phyloP scores from a whole-genome alignment of 2,888 invertebrate species.

The Chrysopilus asiliformis region DNA sequence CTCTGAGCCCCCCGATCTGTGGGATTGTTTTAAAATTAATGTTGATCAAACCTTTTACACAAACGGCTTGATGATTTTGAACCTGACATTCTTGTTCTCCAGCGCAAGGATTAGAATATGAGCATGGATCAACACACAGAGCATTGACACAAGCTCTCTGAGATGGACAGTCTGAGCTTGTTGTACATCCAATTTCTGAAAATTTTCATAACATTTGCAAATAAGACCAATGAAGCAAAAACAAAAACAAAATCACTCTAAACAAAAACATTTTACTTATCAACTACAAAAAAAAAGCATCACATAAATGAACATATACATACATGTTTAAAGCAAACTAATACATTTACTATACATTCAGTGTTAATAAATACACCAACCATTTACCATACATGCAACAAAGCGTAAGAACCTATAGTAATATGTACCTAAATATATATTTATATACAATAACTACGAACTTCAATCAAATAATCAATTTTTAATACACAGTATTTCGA shows the following conservation, averaged over 20 bases:
- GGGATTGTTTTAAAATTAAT: too few relatives aligned
- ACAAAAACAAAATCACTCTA: not conserved
- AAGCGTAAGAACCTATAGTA: too few relatives aligned
- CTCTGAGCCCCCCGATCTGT: too few relatives aligned
- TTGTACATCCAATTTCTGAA: slow-evolving; percentile 64
- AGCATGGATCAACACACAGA: slow-evolving; percentile 72
- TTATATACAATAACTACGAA: too few relatives aligned
- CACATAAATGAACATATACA: not conserved
- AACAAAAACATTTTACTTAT: not conserved
- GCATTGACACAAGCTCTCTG: slow-evolving; percentile 67
- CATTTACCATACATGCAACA: too few relatives aligned
- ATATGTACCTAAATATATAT: too few relatives aligned
- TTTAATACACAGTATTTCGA: too few relatives aligned
- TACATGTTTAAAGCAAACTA: not conserved
- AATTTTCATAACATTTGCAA: too few relatives aligned
- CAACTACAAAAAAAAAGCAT: not conserved
- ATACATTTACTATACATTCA: too few relatives aligned
- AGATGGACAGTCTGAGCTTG: slow-evolving; percentile 64
- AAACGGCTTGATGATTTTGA: slow-evolving; percentile 69
- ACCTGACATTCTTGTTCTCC: slow-evolving; percentile 68
- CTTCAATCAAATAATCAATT: too few relatives aligned
- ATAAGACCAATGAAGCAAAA: too few relatives aligned
- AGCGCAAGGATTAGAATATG: slow-evolving; percentile 57
- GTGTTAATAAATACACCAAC: too few relatives aligned
- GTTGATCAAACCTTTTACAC: slow-evolving; percentile 52